Conservation (phyloP, 2,113 vertebrate genomes). For the Melanerpes formicivorus region DNA sequence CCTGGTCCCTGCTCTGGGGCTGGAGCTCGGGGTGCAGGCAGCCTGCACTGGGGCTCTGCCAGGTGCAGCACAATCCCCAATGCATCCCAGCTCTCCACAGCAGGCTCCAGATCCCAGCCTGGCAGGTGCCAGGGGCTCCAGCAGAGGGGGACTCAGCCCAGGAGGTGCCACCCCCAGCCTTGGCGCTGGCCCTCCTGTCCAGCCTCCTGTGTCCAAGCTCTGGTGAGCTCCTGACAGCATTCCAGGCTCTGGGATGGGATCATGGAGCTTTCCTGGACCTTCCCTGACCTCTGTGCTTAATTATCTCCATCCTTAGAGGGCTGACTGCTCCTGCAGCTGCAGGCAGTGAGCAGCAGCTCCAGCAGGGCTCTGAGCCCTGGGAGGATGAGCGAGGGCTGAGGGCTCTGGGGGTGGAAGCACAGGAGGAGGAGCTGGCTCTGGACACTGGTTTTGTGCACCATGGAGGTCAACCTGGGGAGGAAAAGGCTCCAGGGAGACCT, state of each 20-base stretch:
- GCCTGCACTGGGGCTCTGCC: neutral
- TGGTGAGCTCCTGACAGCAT: fast-evolving
- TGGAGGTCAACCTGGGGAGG: neutral
- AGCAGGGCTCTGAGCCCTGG: fast-evolving
- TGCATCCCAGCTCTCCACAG: neutral
- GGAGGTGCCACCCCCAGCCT: neutral
- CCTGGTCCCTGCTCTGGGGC: neutral
- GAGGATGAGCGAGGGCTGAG: neutral
- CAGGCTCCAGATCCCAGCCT: neutral
- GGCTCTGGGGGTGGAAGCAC: neutral
- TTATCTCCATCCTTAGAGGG: neutral
- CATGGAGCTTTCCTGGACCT: neutral
- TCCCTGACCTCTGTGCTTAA: neutral
- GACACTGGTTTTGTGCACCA: neutral
- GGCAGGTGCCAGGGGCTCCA: neutral
- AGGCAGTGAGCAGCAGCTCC: neutral
- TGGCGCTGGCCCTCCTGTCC: neutral
- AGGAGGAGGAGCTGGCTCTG: neutral
- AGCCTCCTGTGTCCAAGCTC: fast-evolving
- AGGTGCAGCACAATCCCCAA: fast-evolving
- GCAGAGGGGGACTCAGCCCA: neutral
- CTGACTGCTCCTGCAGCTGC: neutral
- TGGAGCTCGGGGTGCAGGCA: neutral
- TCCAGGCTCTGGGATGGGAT: fast-evolving
- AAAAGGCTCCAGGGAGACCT: neutral